Conservation (phyloP, 2,113 vertebrate genomes). For the Epinephelus fuscoguttatus region DNA sequence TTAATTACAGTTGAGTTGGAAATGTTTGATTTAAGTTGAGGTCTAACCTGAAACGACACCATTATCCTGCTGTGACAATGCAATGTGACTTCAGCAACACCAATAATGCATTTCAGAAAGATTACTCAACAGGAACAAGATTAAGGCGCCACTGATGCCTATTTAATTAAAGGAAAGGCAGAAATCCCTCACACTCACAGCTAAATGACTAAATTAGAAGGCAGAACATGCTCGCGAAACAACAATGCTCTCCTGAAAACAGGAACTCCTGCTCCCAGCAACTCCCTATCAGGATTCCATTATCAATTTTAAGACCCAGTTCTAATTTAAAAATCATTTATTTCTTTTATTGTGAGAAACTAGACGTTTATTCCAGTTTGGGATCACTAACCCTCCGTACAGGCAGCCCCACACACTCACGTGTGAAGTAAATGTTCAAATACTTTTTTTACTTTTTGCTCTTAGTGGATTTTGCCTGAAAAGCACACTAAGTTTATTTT, state of each 20-base stretch:
- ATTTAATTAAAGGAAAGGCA: slow-evolving; percentile 71
- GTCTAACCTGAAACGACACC: slow-evolving; percentile 2
- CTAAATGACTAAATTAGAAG: slow-evolving; percentile 54
- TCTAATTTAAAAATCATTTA: slow-evolving; percentile 24
- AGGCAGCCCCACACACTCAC: neutral
- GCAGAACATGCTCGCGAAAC: slow-evolving; percentile 32
- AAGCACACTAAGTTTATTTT: neutral
- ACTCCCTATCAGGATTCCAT: slow-evolving; percentile 35
- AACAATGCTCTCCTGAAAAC: slow-evolving; percentile 24
- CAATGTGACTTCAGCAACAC: slow-evolving; percentile 15
- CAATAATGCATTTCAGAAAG: slow-evolving; percentile 45
- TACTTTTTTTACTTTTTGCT: neutral
- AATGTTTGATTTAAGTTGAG: neutral
- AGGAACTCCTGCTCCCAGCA: slow-evolving; percentile 17
- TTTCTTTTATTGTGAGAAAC: neutral
- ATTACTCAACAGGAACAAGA: slow-evolving; percentile 66
- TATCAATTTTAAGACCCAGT: slow-evolving; percentile 21
- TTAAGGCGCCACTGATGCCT: slow-evolving; percentile 60
- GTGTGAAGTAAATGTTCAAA: neutral
- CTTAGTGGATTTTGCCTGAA: neutral
- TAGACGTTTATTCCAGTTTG: neutral
- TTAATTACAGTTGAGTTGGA: neutral
- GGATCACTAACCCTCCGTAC: neutral
- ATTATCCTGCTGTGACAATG: neutral
- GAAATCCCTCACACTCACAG: slow-evolving; percentile 55